Conservation (phyloP, 2,797 vertebrate species). For the Peromyscus aztecus region DNA sequence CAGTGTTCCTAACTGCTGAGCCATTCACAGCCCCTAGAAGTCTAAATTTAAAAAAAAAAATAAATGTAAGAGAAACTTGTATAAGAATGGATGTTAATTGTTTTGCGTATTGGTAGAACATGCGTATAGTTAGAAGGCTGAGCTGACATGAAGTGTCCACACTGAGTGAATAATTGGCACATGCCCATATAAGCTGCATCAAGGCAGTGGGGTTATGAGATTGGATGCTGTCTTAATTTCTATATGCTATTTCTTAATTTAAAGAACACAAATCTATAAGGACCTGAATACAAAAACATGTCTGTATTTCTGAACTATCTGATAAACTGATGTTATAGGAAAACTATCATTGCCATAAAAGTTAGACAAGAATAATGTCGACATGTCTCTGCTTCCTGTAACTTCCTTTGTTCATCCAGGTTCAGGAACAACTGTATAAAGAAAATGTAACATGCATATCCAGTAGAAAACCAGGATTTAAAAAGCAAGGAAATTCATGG, state of each 20-base stretch:
- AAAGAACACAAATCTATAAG: not conserved
- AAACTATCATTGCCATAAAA: not conserved
- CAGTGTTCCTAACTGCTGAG: not conserved
- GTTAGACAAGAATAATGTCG: not conserved
- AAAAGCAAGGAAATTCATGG: not conserved
- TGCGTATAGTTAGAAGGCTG: not conserved
- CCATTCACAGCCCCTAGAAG: not conserved
- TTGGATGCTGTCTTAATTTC: not conserved
- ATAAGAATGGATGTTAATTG: not conserved
- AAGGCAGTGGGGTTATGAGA: not conserved
- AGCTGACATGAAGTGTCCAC: not conserved
- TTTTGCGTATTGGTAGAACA: not conserved
- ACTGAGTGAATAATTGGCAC: not conserved
- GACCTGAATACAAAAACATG: not conserved
- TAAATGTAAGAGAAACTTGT: not conserved
- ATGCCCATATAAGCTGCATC: not conserved
- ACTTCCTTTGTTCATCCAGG: not conserved
- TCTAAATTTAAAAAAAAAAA: not conserved
- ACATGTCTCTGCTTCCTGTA: not conserved
- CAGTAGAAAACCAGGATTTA: not conserved
- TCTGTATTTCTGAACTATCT: not conserved
- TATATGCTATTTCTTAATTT: not conserved
- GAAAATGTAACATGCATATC: not conserved
- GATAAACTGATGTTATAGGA: not conserved
- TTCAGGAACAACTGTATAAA: not conserved